Evolutionary conservation across 1,140 invertebrate species (phyloP).

Genomic region (Schlechtendalia chinensis): DNA sequence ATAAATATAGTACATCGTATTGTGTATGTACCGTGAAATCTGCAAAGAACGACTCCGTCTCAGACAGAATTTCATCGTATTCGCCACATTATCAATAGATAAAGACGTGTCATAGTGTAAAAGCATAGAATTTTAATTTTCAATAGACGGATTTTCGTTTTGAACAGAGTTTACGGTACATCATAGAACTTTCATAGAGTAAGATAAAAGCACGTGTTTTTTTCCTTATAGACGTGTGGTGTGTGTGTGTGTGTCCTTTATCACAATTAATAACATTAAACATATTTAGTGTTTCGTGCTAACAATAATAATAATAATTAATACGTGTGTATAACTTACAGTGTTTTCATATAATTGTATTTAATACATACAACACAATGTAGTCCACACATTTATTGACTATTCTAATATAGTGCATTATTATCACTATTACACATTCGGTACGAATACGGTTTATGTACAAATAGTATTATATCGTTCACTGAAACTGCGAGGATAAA

Average conservation of each 20-base stretch:
- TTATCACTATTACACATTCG: no score
- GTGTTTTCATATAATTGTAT: no score
- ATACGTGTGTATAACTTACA: not conserved
- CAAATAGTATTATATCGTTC: no score
- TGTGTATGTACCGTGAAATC: constrained; percentile 5
- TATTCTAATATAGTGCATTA: no score
- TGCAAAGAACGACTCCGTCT: not conserved
- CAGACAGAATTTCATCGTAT: not conserved
- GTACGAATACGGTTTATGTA: no score
- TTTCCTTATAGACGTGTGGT: not conserved
- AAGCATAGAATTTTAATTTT: no score
- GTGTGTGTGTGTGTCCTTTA: not conserved
- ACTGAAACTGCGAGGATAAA: no score
- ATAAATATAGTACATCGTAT: not conserved
- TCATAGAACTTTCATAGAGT: not conserved
- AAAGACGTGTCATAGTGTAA: no score
- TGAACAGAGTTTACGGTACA: constrained; percentile 22
- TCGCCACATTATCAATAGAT: no score
- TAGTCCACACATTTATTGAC: not conserved
- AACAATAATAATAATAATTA: not conserved
- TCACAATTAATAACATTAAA: not conserved
- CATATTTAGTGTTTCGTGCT: not conserved
- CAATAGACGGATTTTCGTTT: not conserved
- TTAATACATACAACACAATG: not conserved
- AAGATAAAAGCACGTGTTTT: constrained; percentile 13